phyloP scores from a whole-genome alignment of 1,140 invertebrate genomes.

The Scaptomyza graminum region DNA sequence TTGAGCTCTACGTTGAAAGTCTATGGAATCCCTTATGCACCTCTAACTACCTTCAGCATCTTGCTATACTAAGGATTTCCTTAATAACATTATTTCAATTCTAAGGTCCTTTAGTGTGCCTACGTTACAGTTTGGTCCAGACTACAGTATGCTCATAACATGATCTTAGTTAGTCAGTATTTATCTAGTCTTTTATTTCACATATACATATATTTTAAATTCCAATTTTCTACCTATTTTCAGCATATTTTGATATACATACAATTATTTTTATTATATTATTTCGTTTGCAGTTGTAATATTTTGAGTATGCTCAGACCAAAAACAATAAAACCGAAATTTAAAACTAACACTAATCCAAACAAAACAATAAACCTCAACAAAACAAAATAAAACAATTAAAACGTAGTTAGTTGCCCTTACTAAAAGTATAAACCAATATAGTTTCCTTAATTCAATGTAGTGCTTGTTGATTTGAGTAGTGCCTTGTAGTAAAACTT shows the following conservation, averaged over 20 bases:
- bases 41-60: not conserved
- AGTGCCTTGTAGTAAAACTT: slow-evolving; percentile 44
- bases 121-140: slow-evolving; percentile 28
- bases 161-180: slow-evolving; percentile 44
- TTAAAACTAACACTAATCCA: slow-evolving; percentile 68
- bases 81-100: not conserved
- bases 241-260: slow-evolving; percentile 62
- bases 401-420: slow-evolving; percentile 71
- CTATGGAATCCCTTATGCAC: not conserved
- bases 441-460: slow-evolving; percentile 59
- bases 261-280: slow-evolving; percentile 58
- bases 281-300: slow-evolving; percentile 79
- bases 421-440: slow-evolving; percentile 64
- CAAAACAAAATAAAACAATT: slow-evolving; percentile 49
- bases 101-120: not conserved
- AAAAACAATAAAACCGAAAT: slow-evolving; percentile 38
- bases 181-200: slow-evolving; percentile 54
- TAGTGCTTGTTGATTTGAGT: slow-evolving; percentile 61
- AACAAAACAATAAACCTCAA: slow-evolving; percentile 52
- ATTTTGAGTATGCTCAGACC: slow-evolving; percentile 43
- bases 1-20: not conserved
- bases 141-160: slow-evolving; percentile 5
- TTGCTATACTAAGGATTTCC: not conserved
- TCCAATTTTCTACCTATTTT: slow-evolving; percentile 81
- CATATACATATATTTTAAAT: slow-evolving; percentile 68